A percentile compares a stretch with the other conserved stretches of the same genome.
Conservation (phyloP, 2,888 invertebrate genomes). For the Orchestes rusci region DNA sequence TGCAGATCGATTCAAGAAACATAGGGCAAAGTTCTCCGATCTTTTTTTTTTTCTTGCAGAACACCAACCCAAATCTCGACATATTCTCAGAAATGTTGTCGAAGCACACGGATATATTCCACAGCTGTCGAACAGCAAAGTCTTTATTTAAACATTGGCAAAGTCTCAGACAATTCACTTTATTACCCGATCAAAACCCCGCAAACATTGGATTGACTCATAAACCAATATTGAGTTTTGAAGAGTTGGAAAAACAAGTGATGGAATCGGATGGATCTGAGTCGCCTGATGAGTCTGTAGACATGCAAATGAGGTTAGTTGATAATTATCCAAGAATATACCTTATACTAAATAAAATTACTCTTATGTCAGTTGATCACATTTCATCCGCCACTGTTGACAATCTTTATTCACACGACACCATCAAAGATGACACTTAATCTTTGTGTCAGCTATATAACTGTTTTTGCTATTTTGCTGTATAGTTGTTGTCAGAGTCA, state of each 20-base stretch:
- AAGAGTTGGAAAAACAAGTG: conserved; percentile 86
- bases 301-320: conserved; percentile 68
- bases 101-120: conserved; percentile 79
- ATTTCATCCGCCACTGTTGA: too few species aligned
- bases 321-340: too few species aligned
- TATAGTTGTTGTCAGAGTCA: too few species aligned
- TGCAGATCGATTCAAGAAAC: too few species aligned
- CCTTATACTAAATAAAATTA: too few species aligned
- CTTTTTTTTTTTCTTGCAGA: conserved; percentile 46
- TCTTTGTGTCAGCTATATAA: too few species aligned
- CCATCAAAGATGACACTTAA: too few species aligned
- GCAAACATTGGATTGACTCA: conserved; percentile 38
- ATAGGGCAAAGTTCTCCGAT: too few species aligned
- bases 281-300: conserved; percentile 72
- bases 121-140: conserved; percentile 80
- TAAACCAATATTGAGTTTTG: conserved; percentile 60
- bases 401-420: too few species aligned
- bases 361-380: too few species aligned
- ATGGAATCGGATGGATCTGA: conserved; percentile 78
- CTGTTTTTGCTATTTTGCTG: too few species aligned
- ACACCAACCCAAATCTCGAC: conserved; percentile 63
- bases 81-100: conserved; percentile 79
- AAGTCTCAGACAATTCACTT: conserved; percentile 82
- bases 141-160: conserved; percentile 86
- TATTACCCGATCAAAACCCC: conserved; percentile 83